phyloP scores from a whole-genome alignment of 2,888 invertebrate species.

The Oligia fasciuncula region DNA sequence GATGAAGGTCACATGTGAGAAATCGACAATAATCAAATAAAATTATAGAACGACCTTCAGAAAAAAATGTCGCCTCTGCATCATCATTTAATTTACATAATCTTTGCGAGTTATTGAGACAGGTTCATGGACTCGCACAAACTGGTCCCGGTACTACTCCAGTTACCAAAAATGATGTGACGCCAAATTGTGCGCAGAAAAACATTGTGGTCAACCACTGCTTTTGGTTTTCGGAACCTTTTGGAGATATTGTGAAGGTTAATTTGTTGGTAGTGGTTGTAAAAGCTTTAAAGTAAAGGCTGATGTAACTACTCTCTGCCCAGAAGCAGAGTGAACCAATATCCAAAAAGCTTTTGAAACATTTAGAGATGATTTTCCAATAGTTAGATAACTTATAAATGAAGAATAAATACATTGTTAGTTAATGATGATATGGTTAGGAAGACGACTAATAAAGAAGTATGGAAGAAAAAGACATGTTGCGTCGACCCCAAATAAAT shows the following conservation, averaged over 20 bases:
- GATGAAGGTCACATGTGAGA: constrained; percentile 10
- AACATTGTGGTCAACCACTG: constrained; percentile 24
- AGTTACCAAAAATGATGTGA: constrained; percentile 76
- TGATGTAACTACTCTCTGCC: background rate
- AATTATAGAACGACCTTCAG: background rate
- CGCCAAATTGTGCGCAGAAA: constrained; percentile 70
- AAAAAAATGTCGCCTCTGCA: constrained; percentile 21
- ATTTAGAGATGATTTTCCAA: background rate
- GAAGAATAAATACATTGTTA: background rate
- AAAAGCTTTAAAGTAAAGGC: background rate
- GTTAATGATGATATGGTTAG: background rate
- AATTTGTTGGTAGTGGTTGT: background rate
- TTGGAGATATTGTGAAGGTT: background rate
- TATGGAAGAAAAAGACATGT: no score
- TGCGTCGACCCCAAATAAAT: no score
- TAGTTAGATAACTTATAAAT: background rate
- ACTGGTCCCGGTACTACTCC: constrained; percentile 72
- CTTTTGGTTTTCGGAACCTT: background rate
- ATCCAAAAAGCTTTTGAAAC: background rate
- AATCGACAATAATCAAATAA: background rate
- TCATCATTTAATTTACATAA: constrained; percentile 33
- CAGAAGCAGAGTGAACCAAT: background rate
- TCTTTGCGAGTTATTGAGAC: constrained; percentile 74
- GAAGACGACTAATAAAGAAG: no score
- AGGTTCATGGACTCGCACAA: constrained; percentile 78